Percentiles rank a stretch among this genome's conserved stretches.
These are phyloP conservation scores for Melanotaenia parkinsoni DNA, from an alignment of 2,797 vertebrate species.

Conservation along the genomic window DNA sequence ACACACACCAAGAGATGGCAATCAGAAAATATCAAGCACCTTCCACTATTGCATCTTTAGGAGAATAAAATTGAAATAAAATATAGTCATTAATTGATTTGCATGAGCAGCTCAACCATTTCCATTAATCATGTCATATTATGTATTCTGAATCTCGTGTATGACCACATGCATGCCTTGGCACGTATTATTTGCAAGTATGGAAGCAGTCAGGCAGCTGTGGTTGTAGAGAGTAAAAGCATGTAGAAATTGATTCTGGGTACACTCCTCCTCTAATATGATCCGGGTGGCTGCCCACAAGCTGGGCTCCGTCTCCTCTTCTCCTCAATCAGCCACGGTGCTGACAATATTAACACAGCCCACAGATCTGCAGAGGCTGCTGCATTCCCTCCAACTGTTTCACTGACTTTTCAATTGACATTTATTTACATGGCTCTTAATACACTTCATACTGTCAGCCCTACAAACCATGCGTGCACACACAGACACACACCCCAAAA, in stretches of 20 bases:
- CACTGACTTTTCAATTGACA: conserved; percentile 69
- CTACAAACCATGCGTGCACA: background rate
- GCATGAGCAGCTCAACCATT: conserved; percentile 47
- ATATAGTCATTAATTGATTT: conserved; percentile 41
- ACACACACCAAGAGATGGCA: background rate
- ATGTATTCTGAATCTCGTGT: conserved; percentile 61
- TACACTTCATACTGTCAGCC: conserved; percentile 47
- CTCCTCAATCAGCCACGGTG: conserved; percentile 75
- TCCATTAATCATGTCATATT: conserved; percentile 67
- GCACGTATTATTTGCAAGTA: conserved; percentile 65
- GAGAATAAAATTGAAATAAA: background rate
- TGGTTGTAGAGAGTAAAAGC: conserved; percentile 72
- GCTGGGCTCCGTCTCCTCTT: conserved; percentile 75
- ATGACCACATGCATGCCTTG: conserved; percentile 70
- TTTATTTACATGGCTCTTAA: conserved; percentile 77
- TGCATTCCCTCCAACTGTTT: conserved; percentile 63
- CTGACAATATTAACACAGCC: conserved; percentile 77
- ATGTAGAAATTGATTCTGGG: conserved; percentile 80
- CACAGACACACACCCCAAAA: conserved; percentile 17
- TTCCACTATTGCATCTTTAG: conserved; percentile 1
- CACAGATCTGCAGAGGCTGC: conserved; percentile 64
- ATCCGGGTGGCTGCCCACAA: conserved; percentile 80
- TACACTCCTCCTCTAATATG: conserved; percentile 77
- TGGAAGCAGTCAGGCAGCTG: conserved; percentile 72
- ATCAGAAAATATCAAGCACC: conserved; percentile 5